A percentile compares a stretch with the other conserved stretches of the same genome.
These are phyloP conservation scores for Orbicella faveolata DNA, from an alignment of 64 coral and sea anemone species.

Conservation along the genomic window DNA sequence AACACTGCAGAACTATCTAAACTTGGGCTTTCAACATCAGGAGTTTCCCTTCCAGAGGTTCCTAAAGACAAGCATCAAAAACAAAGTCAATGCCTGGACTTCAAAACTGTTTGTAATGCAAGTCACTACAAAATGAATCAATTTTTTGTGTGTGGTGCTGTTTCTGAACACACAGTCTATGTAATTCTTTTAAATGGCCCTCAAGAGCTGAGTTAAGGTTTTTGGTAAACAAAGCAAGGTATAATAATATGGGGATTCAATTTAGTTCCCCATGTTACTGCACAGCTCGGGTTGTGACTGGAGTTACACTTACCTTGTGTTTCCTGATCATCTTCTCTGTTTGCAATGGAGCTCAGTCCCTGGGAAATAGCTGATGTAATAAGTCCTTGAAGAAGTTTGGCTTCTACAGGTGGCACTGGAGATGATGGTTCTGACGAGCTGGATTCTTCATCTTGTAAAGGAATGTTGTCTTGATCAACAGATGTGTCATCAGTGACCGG, in stretches of 20 bases:
- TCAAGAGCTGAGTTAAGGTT: no score
- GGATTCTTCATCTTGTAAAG: slow-evolving; percentile 13
- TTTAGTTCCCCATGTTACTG: no score
- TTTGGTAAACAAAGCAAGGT: no score
- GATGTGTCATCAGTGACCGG: slow-evolving; percentile 22
- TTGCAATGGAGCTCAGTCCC: background rate
- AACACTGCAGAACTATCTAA: slow-evolving; percentile 63
- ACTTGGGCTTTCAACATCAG: slow-evolving; percentile 31
- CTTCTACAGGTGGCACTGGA: background rate
- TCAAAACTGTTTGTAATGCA: no score
- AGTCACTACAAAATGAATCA: no score
- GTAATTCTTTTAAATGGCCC: no score
- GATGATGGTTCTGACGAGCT: background rate
- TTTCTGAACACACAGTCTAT: no score
- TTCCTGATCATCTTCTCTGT: background rate
- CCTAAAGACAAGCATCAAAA: background rate
- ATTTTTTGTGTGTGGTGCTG: no score
- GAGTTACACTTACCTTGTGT: background rate
- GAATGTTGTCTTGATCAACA: background rate
- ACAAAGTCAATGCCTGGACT: background rate
- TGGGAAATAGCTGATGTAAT: slow-evolving; percentile 26
- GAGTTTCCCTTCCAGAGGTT: background rate
- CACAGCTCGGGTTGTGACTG: no score
- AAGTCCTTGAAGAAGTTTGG: slow-evolving; percentile 21
- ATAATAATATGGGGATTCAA: no score